A percentile compares a stretch with the other conserved stretches of the same genome.
These are phyloP conservation scores for Poeciliopsis paucimaculata DNA, from an alignment of 2,797 vertebrate species.

Conservation along the genomic window DNA sequence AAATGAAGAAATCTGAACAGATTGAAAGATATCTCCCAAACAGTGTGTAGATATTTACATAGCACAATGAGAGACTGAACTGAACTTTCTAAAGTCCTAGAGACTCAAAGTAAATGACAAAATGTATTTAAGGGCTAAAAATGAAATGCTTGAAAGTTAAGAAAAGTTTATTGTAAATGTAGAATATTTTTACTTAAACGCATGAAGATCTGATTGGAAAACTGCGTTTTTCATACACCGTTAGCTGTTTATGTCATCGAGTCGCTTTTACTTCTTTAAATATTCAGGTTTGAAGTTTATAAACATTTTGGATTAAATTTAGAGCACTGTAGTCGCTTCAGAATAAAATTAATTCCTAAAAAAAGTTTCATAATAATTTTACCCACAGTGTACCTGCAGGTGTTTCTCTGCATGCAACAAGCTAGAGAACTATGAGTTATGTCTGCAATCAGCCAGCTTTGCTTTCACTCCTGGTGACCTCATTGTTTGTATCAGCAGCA, in stretches of 20 bases:
- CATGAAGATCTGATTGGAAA: not conserved
- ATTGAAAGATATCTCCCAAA: not conserved
- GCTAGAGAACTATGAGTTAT: constrained; percentile 22
- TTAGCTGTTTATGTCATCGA: not conserved
- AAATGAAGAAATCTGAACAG: not conserved
- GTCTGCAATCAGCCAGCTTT: constrained; percentile 36
- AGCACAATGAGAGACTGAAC: too few species aligned
- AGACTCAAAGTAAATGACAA: not conserved
- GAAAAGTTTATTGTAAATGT: not conserved
- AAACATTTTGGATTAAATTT: not conserved
- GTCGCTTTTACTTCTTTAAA: not conserved
- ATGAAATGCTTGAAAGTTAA: not conserved
- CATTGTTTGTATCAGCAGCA: constrained; percentile 45
- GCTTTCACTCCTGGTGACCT: constrained; percentile 54
- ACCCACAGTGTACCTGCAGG: not conserved
- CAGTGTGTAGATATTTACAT: not conserved
- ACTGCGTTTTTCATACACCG: not conserved
- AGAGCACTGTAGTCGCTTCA: not conserved
- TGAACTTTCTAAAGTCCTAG: too few species aligned
- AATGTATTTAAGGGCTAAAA: not conserved
- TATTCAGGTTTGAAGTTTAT: not conserved
- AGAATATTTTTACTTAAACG: not conserved
- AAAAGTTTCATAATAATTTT: not conserved
- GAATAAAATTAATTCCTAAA: not conserved
- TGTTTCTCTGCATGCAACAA: constrained; percentile 5